Conservation (phyloP, 1,140 invertebrate species). For the Glossosoma conforme region DNA sequence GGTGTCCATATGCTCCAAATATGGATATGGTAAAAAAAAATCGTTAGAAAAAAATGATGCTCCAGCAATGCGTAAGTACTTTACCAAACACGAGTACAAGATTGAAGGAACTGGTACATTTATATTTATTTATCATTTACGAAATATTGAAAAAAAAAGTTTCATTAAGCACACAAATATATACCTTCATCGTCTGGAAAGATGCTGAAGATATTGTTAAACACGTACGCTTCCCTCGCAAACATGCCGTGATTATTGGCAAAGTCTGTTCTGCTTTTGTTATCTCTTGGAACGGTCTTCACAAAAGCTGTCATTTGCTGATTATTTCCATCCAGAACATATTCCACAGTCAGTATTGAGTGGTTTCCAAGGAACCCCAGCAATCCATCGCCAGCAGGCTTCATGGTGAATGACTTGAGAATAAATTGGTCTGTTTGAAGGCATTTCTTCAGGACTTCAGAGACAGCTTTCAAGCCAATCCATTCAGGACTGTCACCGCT, state of each 20-base stretch:
- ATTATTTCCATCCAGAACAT: constrained; percentile 9
- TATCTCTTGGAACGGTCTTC: constrained; percentile 40
- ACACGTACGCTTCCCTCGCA: constrained; percentile 36
- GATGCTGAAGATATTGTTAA: constrained; percentile 34
- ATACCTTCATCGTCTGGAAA: constrained; percentile 30
- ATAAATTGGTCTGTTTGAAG: constrained; percentile 6
- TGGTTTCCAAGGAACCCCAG: constrained; percentile 21
- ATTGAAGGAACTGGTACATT: too few species aligned
- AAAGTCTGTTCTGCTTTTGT: constrained; percentile 33
- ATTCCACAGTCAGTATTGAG: constrained; percentile 6
- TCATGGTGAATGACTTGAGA: constrained; percentile 4
- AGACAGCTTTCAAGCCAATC: constrained; percentile 1
- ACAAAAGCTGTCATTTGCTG: constrained; percentile 35
- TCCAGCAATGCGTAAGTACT: too few species aligned
- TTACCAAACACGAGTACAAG: too few species aligned
- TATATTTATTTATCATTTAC: too few species aligned
- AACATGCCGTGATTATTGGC: constrained; percentile 39
- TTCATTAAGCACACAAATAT: too few species aligned
- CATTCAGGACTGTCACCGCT: not conserved
- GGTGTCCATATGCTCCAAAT: too few species aligned
- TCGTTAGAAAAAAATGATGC: too few species aligned
- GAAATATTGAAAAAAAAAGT: too few species aligned
- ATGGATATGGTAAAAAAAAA: too few species aligned
- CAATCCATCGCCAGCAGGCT: constrained; percentile 7
- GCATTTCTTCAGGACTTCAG: constrained; percentile 1